These are phyloP conservation scores for Enteromius paludinosus DNA, from an alignment of 2,797 vertebrate species.

Conservation along the genomic window DNA sequence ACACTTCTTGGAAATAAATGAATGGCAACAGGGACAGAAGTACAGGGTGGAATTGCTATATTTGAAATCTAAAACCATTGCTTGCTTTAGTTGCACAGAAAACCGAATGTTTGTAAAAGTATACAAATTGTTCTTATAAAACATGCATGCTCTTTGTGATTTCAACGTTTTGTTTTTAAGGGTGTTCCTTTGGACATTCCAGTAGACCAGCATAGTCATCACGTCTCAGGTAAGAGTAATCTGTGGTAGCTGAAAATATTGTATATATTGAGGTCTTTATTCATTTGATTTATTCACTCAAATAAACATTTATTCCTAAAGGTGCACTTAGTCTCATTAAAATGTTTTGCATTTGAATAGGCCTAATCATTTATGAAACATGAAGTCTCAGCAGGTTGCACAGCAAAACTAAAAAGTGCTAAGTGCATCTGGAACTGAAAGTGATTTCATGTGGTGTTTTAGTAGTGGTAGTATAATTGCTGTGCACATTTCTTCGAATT, in stretches of 20 bases:
- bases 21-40: conserved; percentile 28
- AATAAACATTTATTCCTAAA: neutral
- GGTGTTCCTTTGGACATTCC: neutral
- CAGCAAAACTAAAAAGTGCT: neutral
- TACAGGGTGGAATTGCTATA: neutral
- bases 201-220: neutral
- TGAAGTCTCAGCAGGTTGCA: neutral
- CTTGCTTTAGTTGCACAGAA: neutral
- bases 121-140: neutral
- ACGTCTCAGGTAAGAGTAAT: neutral
- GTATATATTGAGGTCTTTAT: neutral
- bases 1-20: conserved; percentile 47
- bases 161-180: neutral
- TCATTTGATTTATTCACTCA: neutral
- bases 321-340: neutral
- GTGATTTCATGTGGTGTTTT: neutral
- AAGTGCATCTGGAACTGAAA: neutral
- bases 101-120: neutral
- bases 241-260: neutral
- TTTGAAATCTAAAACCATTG: neutral
- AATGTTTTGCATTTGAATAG: neutral
- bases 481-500: neutral
- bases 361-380: neutral
- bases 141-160: neutral
- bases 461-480: neutral